phyloP scores from a whole-genome alignment of 2,888 invertebrate genomes.

The Coleophora flavipennella region DNA sequence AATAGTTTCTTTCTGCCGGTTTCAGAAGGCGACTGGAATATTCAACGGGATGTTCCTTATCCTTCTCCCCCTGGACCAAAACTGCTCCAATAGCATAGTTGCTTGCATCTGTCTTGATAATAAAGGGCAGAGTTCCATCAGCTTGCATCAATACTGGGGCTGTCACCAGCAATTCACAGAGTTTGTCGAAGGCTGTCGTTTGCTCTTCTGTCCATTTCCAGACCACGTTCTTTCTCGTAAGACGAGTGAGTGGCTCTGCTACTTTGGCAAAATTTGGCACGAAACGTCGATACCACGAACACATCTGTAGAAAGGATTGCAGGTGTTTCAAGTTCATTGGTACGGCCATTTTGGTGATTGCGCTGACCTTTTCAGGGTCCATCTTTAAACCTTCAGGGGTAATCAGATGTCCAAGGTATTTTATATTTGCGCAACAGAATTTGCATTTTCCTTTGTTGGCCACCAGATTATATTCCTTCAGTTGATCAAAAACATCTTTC shows the following conservation, averaged over 20 bases:
- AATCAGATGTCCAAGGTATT: conserved; percentile 15
- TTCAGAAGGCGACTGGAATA: conserved; percentile 19
- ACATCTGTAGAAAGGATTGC: background rate
- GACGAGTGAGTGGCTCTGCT: conserved; percentile 11
- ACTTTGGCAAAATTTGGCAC: conserved; percentile 10
- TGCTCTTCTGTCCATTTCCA: conserved; percentile 3
- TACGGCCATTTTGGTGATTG: conserved; percentile 8
- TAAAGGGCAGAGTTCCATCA: conserved; percentile 8
- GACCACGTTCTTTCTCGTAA: conserved; percentile 7
- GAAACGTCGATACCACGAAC: conserved; percentile 15
- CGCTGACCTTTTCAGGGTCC: conserved; percentile 15
- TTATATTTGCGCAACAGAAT: conserved; percentile 10
- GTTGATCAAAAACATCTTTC: too few relatives aligned
- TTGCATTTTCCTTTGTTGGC: conserved; percentile 14
- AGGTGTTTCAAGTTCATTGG: conserved; percentile 11
- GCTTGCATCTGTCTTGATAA: conserved; percentile 15
- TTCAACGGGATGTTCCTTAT: conserved; percentile 17
- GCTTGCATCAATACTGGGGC: conserved; percentile 12
- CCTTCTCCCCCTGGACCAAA: conserved; percentile 19
- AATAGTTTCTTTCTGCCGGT: conserved; percentile 33
- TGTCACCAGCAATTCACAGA: background rate
- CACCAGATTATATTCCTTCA: conserved; percentile 16
- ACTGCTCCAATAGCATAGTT: conserved; percentile 22
- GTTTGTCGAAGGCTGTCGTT: background rate
- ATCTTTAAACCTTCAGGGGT: conserved; percentile 13